Evolutionary conservation across 2,797 vertebrate genomes (phyloP), one percentile per base, ranked within the genome.

Genomic region (Phrynocephalus forsythii): DNA sequence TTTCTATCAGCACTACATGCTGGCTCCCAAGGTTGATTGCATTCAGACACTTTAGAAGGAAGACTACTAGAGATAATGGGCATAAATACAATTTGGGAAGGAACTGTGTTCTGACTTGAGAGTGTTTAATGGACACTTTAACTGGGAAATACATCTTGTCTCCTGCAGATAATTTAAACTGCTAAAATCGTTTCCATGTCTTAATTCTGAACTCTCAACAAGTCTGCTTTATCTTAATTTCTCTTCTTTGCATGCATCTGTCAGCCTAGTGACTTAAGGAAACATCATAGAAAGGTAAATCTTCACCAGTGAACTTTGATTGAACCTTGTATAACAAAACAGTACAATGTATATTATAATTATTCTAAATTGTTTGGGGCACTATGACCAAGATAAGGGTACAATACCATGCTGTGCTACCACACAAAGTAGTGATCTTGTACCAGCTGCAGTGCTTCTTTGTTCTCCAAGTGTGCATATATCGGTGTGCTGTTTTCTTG

Each of bases 211-310:
- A 84, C 91, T 88, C 83, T 48, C 90, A 94, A 88, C 95, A 95
- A 96, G 95, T 87, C 94, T 84, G 89, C 86, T 91, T 86, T 96
- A 92, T 95, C 88, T 94, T 91, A 95, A 95, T 94, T 96, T 95
- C 88, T 92, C 97, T 96, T 96, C 95, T 97, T 97, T 96, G 95
- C 98, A 97, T 89, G 97, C 98, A 95, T 97, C 97, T 96, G 1
- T 97, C 99, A 99, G 99, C 99, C 99, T 98, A 99, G 98, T 94
- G 99, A 99, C 97, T 98, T 99, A 98, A 98, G 99, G 97, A 99
- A 99, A 95, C 98, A 98, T 90, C 98, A 98, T 97, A 99, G 98
- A 98, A 99, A 99, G 99, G 99, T 99, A 99, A 99, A 93, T 72
- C 71, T 89, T 91, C 5, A 86, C 88, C 83, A n/a, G 82, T 26